Conservation (phyloP, 92 coral and sea anemone species). For the Blastomussa wellsi region DNA sequence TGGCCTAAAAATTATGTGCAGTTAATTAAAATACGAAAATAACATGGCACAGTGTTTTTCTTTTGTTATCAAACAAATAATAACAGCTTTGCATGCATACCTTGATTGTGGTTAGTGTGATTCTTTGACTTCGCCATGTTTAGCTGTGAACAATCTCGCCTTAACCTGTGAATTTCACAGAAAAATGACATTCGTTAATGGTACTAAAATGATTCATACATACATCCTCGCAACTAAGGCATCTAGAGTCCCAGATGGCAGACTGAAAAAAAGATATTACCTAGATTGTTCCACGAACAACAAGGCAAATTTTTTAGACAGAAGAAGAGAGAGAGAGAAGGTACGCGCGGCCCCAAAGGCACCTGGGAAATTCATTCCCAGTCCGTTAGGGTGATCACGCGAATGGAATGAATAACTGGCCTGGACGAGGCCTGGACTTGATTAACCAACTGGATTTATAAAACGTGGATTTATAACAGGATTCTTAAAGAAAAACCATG, state of each 20-base stretch:
- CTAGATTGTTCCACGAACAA: slow-evolving; percentile 20
- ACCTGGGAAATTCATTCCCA: slow-evolving; percentile 26
- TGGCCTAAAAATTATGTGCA: slow-evolving; percentile 47
- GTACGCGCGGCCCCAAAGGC: slow-evolving; percentile 13
- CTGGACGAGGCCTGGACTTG: too few species aligned
- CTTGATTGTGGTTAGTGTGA: slow-evolving; percentile 98
- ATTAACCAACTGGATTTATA: too few species aligned
- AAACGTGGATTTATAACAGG: too few species aligned
- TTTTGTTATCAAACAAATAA: background rate
- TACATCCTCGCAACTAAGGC: background rate
- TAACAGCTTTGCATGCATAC: slow-evolving; percentile 34
- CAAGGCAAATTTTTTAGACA: background rate
- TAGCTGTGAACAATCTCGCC: slow-evolving; percentile 27
- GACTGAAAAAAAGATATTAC: slow-evolving; percentile 8
- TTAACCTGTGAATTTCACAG: slow-evolving; percentile 14
- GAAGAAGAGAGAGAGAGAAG: background rate
- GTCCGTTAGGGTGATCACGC: too few species aligned
- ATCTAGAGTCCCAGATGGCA: slow-evolving; percentile 6
- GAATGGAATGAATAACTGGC: too few species aligned
- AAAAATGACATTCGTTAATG: background rate
- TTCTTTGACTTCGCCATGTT: slow-evolving; percentile 99
- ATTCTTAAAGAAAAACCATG: too few species aligned
- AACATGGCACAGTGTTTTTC: background rate
- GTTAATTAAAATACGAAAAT: background rate
- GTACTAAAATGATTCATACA: background rate